Evolutionary conservation across 2,888 invertebrate species (phyloP), one percentile per base, ranked within the genome.

Genomic region (Iphiclides podalirius): DNA sequence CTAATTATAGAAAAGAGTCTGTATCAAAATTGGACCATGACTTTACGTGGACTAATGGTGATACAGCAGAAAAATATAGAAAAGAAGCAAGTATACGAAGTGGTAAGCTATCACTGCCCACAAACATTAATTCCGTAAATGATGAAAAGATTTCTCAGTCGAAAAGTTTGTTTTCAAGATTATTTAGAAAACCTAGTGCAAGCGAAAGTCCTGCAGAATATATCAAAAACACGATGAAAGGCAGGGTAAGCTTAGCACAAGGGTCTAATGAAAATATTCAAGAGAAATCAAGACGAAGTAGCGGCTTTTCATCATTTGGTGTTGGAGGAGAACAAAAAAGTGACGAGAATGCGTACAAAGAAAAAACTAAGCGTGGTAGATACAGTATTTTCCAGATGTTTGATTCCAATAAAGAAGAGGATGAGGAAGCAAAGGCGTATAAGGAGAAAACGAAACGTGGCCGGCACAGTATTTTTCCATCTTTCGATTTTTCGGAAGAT

Each of bases 1-100:
- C 87, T 9, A 85, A 85, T 60, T 80, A 88, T 47, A 74, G 70
- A 62, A 86, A 83, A 55, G 83, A 85, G 49, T 78, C 73, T 1
- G 78, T 82, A 7, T 63, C 80, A 1, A 83, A 84, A 47, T 75
- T 82, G 11, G 72, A 82, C 47, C 79, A 88, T 57, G 92, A 92
- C 46, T 86, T 89, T 64, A 93, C 94, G 0, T 94, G 94, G 94
- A 92, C 92, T 3, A 94, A 93, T 52, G 91, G 92, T 8, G 90
- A 91, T 23, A 90, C 92, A 0, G 89, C 90, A 0, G 89, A 89
- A 52, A 92, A 92, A 58, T 89, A 90, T 37, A 90, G 91, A 64
- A 90, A 90, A 63, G 84, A 85, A 70, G 82, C 83, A 20, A 86
- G 86, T 55, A 60, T 76, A 23, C 72, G 87, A 59, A 79, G 75